Percentiles rank a stretch among this genome's conserved stretches.
phyloP scores from a whole-genome alignment of 2,113 vertebrate species.

The Cisticola juncidis region DNA sequence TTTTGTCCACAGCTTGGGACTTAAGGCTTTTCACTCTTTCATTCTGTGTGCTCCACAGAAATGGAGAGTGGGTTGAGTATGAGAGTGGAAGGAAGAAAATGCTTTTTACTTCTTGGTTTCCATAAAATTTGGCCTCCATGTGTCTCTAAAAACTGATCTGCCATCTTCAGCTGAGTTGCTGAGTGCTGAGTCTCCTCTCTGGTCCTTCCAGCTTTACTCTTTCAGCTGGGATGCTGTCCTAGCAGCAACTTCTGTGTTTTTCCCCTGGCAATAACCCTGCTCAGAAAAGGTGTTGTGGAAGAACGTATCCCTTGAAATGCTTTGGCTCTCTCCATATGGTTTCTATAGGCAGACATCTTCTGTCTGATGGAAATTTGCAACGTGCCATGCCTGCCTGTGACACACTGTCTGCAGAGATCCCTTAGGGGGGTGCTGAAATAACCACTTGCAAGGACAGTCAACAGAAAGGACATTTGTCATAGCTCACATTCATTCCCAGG shows the following conservation, averaged over 20 bases:
- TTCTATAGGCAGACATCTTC: neutral
- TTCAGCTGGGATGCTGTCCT: neutral
- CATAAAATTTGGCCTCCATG: neutral
- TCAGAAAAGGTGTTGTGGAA: rapidly evolving
- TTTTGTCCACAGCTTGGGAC: neutral
- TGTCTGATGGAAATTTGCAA: neutral
- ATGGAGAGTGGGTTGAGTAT: neutral
- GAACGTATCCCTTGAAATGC: neutral
- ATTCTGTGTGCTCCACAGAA: neutral
- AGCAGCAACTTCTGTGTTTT: neutral
- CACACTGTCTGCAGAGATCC: neutral
- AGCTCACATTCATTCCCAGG: neutral
- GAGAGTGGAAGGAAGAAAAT: neutral
- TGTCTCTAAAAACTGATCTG: neutral
- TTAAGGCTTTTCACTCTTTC: neutral
- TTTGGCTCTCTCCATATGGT: neutral
- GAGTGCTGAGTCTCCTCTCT: neutral
- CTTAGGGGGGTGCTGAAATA: neutral
- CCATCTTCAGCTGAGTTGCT: rapidly evolving
- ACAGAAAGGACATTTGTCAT: neutral
- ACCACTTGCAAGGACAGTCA: neutral
- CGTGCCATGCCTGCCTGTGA: neutral
- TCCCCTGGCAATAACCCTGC: neutral
- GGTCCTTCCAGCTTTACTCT: neutral
- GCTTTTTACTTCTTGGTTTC: neutral